Percentiles rank a stretch among this genome's conserved stretches.
Conservation (phyloP, 2,113 vertebrate species). For the Myotis brandtii region DNA sequence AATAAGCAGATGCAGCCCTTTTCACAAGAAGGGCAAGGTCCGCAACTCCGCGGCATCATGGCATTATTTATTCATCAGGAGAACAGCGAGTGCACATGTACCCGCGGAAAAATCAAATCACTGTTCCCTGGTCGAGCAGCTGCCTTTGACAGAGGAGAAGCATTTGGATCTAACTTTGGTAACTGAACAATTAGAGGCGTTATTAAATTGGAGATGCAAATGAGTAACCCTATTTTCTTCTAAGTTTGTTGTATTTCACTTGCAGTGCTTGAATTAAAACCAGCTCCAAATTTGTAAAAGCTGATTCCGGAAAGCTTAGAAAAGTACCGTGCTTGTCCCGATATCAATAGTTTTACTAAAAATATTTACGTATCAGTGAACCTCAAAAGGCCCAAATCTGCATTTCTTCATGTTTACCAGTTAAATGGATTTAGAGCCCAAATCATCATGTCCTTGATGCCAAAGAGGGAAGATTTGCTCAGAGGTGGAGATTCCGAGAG, state of each 20-base stretch:
- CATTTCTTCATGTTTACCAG: conserved; percentile 63
- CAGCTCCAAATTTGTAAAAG: conserved; percentile 50
- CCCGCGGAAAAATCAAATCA: conserved; percentile 85
- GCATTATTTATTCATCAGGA: conserved; percentile 84
- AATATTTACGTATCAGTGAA: conserved; percentile 60
- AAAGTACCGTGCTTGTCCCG: conserved; percentile 18
- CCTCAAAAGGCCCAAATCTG: conserved; percentile 67
- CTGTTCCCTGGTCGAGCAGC: conserved; percentile 70
- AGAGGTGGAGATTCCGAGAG: background rate
- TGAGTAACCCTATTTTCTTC: conserved; percentile 51
- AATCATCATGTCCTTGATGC: background rate
- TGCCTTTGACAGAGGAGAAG: conserved; percentile 74
- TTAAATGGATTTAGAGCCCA: conserved; percentile 54
- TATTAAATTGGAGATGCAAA: conserved; percentile 75
- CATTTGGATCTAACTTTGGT: conserved; percentile 70
- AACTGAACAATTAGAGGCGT: conserved; percentile 66
- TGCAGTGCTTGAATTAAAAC: conserved; percentile 54
- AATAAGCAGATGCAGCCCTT: conserved; percentile 90
- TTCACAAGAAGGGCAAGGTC: conserved; percentile 87
- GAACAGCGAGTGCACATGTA: conserved; percentile 76
- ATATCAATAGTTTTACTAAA: conserved; percentile 68
- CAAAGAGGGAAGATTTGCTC: background rate
- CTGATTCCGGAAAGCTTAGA: conserved; percentile 30
- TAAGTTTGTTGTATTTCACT: conserved; percentile 57
- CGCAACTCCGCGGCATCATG: conserved; percentile 69